Evolutionary conservation across 2,113 vertebrate genomes (phyloP).

Genomic region (Prolemur simus): DNA sequence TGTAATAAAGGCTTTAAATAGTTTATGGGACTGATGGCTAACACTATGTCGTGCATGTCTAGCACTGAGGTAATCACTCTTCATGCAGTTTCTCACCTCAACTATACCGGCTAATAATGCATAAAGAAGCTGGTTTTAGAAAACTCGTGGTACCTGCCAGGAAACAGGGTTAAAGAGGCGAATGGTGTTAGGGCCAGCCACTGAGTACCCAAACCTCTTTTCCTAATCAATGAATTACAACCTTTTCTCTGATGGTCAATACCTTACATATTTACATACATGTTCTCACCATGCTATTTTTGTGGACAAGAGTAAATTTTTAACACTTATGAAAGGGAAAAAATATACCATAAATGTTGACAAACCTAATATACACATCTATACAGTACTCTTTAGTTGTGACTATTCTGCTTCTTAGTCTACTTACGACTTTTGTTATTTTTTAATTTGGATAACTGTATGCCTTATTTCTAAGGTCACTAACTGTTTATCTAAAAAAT

Average conservation of each 20-base stretch:
- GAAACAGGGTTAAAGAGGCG: background rate
- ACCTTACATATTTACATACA: background rate
- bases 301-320: background rate
- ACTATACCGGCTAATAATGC: background rate
- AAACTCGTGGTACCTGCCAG: rapidly evolving
- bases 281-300: background rate
- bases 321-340: background rate
- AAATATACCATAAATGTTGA: background rate
- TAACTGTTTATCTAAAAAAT: background rate
- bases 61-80: background rate
- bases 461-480: background rate
- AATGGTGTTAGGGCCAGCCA: too few species aligned
- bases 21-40: background rate
- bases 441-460: background rate
- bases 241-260: background rate
- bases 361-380: background rate
- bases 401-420: background rate
- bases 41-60: background rate
- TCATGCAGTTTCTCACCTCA: too few species aligned
- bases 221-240: background rate
- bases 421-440: background rate
- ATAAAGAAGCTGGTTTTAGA: too few species aligned
- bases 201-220: too few species aligned
- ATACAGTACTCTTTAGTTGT: background rate
- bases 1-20: background rate